These are phyloP conservation scores for Paracentrotus lividus DNA, from an alignment of 53 echinoderm and acorn worm species.

Conservation along the genomic window DNA sequence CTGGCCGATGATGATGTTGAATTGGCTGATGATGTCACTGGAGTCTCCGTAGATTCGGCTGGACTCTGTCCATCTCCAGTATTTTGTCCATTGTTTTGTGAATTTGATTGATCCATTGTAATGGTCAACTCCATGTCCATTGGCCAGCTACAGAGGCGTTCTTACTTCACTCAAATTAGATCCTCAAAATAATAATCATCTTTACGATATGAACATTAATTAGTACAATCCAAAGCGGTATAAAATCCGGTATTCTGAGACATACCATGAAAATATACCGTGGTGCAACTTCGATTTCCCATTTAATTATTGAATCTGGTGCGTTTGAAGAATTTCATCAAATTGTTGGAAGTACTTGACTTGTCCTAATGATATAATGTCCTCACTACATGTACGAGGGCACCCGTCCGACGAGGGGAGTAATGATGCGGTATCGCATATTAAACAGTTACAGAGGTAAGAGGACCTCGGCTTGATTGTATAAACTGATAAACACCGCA, in stretches of 20 bases:
- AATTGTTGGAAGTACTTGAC: neutral
- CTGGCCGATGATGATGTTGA: neutral
- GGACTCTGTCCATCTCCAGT: neutral
- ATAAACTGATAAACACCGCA: constrained; percentile 47
- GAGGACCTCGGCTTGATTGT: constrained; percentile 27
- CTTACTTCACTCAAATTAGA: neutral
- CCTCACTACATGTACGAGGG: neutral
- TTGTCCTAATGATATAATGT: neutral
- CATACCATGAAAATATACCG: neutral
- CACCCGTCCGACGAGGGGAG: neutral
- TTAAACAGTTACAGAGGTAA: neutral
- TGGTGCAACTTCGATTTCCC: neutral
- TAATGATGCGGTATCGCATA: neutral
- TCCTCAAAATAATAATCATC: neutral
- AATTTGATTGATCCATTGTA: neutral
- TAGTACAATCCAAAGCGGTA: neutral
- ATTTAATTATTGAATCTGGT: neutral
- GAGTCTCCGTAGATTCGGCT: neutral
- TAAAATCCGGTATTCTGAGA: neutral
- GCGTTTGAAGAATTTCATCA: neutral
- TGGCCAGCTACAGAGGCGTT: neutral
- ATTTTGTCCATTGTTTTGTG: neutral
- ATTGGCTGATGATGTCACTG: neutral
- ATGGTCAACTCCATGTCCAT: neutral
- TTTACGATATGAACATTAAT: neutral